Percentiles rank a stretch among this genome's conserved stretches.
Conservation (phyloP, 1,140 invertebrate genomes). For the Argopecten irradians region DNA sequence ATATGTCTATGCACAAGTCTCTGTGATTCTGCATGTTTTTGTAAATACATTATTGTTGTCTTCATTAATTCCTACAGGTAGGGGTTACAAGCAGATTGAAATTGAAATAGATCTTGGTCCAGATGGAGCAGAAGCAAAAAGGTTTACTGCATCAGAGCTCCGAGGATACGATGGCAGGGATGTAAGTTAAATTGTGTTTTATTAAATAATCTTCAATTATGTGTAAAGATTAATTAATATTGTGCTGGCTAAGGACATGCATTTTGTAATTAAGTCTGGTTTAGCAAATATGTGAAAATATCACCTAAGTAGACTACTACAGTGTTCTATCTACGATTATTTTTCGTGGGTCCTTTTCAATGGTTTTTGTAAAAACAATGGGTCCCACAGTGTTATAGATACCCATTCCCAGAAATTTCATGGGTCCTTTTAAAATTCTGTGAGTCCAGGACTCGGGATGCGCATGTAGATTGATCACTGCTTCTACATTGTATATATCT, state of each 20-base stretch:
- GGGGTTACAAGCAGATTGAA: conserved; percentile 59
- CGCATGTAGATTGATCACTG: too few relatives aligned
- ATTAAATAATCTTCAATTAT: background rate
- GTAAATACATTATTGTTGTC: conserved; percentile 26
- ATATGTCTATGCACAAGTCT: conserved; percentile 50
- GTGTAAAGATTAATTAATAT: background rate
- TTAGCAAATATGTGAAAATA: too few relatives aligned
- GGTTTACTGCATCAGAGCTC: conserved; percentile 67
- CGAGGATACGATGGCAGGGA: conserved; percentile 68
- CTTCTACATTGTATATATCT: too few relatives aligned
- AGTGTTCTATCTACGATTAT: too few relatives aligned
- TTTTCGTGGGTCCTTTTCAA: too few relatives aligned
- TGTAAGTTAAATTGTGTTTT: conserved; percentile 56
- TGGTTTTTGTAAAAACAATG: too few relatives aligned
- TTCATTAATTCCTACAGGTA: conserved; percentile 26
- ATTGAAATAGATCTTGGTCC: conserved; percentile 59
- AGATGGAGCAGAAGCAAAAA: conserved; percentile 57
- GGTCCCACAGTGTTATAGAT: too few relatives aligned
- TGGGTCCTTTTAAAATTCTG: too few relatives aligned
- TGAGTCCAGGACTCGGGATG: too few relatives aligned
- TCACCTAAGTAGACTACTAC: too few relatives aligned
- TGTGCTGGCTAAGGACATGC: background rate
- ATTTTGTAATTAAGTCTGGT: background rate
- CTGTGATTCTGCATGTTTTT: conserved; percentile 36
- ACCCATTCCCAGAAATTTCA: too few relatives aligned